Percentiles rank a stretch among this genome's conserved stretches.
Evolutionary conservation across 2,797 vertebrate genomes (phyloP).

Genomic region (Tadarida brasiliensis): DNA sequence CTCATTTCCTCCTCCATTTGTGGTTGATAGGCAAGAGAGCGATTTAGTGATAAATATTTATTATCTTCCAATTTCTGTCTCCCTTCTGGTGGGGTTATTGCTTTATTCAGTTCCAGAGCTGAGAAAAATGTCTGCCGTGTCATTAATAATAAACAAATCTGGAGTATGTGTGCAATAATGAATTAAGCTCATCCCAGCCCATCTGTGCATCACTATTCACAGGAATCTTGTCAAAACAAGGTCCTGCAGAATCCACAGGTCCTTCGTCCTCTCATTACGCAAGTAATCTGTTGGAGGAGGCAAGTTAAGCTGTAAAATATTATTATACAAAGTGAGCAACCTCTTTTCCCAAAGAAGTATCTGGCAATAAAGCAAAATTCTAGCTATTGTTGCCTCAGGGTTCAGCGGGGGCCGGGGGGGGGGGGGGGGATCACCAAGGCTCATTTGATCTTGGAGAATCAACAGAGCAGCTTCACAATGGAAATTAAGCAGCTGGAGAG

Average conservation of each 20-base stretch:
- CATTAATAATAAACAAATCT: conserved; percentile 85
- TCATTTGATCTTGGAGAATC: conserved; percentile 64
- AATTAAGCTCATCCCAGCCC: conserved; percentile 81
- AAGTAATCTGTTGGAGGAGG: conserved; percentile 62
- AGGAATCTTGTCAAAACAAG: conserved; percentile 74
- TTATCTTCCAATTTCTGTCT: conserved; percentile 79
- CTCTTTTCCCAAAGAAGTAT: conserved; percentile 60
- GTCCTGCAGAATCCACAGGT: conserved; percentile 73
- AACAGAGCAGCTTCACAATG: background rate
- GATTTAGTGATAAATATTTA: conserved; percentile 85
- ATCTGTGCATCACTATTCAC: conserved; percentile 84
- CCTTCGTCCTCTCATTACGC: conserved; percentile 69
- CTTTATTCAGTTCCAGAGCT: conserved; percentile 83
- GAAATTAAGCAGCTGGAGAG: conserved; percentile 67
- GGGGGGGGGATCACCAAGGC: background rate
- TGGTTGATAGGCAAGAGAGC: conserved; percentile 78
- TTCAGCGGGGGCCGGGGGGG: background rate
- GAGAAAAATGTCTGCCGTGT: conserved; percentile 79
- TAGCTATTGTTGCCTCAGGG: conserved; percentile 25
- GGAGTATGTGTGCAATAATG: conserved; percentile 82
- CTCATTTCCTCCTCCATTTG: conserved; percentile 76
- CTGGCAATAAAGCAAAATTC: conserved; percentile 63
- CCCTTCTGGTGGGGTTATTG: conserved; percentile 80
- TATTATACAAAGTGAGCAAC: conserved; percentile 69
- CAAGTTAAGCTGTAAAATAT: conserved; percentile 69